phyloP scores from a whole-genome alignment of 2,888 invertebrate species.

The Tinea semifulvella region DNA sequence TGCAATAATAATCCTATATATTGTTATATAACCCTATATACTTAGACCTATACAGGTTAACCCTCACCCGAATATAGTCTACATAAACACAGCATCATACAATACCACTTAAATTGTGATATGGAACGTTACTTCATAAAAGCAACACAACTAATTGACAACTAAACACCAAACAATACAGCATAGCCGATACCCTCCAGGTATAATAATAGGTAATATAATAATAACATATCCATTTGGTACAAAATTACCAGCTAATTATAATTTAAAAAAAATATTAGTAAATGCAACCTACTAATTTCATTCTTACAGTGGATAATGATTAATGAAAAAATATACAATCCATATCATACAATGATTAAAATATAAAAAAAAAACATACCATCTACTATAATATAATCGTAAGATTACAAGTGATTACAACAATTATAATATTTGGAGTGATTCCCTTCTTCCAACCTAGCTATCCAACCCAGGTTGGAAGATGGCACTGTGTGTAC shows the following conservation, averaged over 20 bases:
- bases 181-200: constrained; percentile 7
- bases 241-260: constrained; percentile 5
- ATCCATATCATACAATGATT: constrained; percentile 42
- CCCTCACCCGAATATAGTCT: constrained; percentile 37
- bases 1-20: neutral
- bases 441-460: too few species aligned
- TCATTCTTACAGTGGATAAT: constrained; percentile 13
- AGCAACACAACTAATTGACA: constrained; percentile 26
- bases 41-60: constrained; percentile 41
- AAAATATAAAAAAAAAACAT: neutral
- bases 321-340: constrained; percentile 42
- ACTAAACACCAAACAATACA: neutral
- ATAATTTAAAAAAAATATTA: constrained; percentile 40
- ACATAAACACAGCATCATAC: constrained; percentile 37
- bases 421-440: too few species aligned
- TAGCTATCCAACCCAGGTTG: too few species aligned
- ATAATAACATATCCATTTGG: too few species aligned
- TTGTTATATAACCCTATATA: constrained; percentile 26
- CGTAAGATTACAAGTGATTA: too few species aligned
- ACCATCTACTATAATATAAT: neutral
- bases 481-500: too few species aligned
- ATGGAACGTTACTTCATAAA: neutral
- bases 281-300: constrained; percentile 62
- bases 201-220: neutral
- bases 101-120: constrained; percentile 28